phyloP scores from a whole-genome alignment of 2,113 vertebrate species.

The Alosa alosa region DNA sequence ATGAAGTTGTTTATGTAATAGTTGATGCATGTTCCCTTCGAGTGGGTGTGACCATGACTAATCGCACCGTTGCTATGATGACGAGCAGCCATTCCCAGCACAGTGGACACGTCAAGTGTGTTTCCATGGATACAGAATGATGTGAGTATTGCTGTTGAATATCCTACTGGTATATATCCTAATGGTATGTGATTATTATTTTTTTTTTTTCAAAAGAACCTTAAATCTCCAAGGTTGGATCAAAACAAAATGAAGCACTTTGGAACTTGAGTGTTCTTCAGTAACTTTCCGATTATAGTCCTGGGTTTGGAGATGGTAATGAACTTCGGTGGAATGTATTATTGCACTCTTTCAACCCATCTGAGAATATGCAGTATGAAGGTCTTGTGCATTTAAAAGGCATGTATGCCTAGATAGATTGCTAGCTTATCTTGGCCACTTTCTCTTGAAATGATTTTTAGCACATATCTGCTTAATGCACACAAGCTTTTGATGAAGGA shows the following conservation, averaged over 20 bases:
- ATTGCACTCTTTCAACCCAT: neutral
- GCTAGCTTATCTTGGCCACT: neutral
- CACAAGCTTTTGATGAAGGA: neutral
- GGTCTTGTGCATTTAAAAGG: neutral
- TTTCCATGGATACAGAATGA: neutral
- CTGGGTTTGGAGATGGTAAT: neutral
- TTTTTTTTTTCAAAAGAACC: neutral
- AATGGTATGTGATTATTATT: conserved; percentile 28
- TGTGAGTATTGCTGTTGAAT: neutral
- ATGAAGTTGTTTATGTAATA: neutral
- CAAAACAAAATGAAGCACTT: conserved; percentile 12
- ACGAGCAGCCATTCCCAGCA: neutral
- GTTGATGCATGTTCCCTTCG: neutral
- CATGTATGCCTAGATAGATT: neutral
- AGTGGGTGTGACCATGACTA: neutral
- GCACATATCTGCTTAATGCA: neutral
- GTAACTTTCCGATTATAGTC: neutral
- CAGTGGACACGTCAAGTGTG: neutral
- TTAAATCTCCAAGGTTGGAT: neutral
- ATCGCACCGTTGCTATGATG: neutral
- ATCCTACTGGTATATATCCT: neutral
- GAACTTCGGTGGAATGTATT: neutral
- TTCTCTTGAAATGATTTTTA: neutral
- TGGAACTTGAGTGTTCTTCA: neutral
- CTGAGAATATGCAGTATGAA: neutral